phyloP scores from a whole-genome alignment of 2,888 invertebrate species.

The Sarcophaga subvicina region DNA sequence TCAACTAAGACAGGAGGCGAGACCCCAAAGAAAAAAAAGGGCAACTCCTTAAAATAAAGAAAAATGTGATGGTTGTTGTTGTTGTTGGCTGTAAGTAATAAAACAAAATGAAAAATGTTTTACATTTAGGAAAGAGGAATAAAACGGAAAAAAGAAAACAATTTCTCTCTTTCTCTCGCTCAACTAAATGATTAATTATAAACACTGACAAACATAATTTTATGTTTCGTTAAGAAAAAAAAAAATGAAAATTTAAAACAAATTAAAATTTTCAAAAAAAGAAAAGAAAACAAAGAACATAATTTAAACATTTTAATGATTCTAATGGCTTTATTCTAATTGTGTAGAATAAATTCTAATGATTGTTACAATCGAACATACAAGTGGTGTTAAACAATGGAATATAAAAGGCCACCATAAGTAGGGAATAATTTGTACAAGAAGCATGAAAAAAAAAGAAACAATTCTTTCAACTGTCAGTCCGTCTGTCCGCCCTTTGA shows the following conservation, averaged over 20 bases:
- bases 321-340: conserved; percentile 64
- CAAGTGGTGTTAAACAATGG: conserved; percentile 58
- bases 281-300: conserved; percentile 41
- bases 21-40: conserved; percentile 21
- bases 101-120: conserved; percentile 47
- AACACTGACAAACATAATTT: conserved; percentile 67
- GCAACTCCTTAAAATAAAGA: conserved; percentile 47
- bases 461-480: background rate
- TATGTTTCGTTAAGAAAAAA: conserved; percentile 21
- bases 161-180: conserved; percentile 11
- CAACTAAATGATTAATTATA: conserved; percentile 67
- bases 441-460: too few species aligned
- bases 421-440: conserved; percentile 40
- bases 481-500: background rate
- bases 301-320: conserved; percentile 62
- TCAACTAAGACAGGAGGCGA: conserved; percentile 45
- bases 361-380: background rate
- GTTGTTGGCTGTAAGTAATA: too few species aligned
- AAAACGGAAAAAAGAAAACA: background rate
- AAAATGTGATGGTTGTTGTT: conserved; percentile 32
- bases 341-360: conserved; percentile 19
- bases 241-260: too few species aligned
- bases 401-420: conserved; percentile 53
- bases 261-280: background rate
- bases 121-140: background rate